Evolutionary conservation across 92 coral and sea anemone species (phyloP).

Genomic region (Epizoanthus scotinus): DNA sequence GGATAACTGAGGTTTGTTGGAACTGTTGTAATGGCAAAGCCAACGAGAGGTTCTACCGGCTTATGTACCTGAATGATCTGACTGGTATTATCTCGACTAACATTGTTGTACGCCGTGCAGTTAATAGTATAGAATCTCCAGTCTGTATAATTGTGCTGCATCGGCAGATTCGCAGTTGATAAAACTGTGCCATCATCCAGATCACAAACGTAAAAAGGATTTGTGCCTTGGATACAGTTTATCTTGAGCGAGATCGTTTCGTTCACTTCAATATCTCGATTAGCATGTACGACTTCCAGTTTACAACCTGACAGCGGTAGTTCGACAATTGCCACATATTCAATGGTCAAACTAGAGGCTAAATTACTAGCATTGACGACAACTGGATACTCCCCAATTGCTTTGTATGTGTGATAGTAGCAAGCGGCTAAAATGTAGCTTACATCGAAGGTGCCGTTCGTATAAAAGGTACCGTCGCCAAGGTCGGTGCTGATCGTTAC

Average conservation of each 20-base stretch:
- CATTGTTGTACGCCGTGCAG: slow-evolving; percentile 73
- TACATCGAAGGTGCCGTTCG: slow-evolving; percentile 78
- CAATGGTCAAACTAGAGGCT: slow-evolving; percentile 64
- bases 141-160: slow-evolving; percentile 49
- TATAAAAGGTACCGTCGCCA: slow-evolving; percentile 58
- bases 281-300: slow-evolving; percentile 59
- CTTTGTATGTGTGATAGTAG: slow-evolving; percentile 57
- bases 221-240: slow-evolving; percentile 69
- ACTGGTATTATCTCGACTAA: slow-evolving; percentile 61
- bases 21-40: slow-evolving; percentile 59
- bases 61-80: slow-evolving; percentile 76
- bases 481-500: slow-evolving; percentile 64
- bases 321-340: slow-evolving; percentile 71
- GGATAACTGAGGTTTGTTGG: slow-evolving; percentile 79
- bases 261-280: slow-evolving; percentile 89
- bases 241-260: slow-evolving; percentile 68
- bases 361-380: slow-evolving; percentile 67
- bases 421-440: slow-evolving; percentile 59
- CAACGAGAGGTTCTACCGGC: slow-evolving; percentile 75
- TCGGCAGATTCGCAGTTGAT: slow-evolving; percentile 18
- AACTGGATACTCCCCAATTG: slow-evolving; percentile 71
- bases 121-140: slow-evolving; percentile 63
- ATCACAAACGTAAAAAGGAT: slow-evolving; percentile 56
- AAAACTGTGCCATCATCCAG: slow-evolving; percentile 71
- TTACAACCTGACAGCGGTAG: slow-evolving; percentile 55